Evolutionary conservation across 1,140 invertebrate genomes (phyloP), one percentile per base, ranked within the genome.

Genomic region (Bombus confusus): DNA sequence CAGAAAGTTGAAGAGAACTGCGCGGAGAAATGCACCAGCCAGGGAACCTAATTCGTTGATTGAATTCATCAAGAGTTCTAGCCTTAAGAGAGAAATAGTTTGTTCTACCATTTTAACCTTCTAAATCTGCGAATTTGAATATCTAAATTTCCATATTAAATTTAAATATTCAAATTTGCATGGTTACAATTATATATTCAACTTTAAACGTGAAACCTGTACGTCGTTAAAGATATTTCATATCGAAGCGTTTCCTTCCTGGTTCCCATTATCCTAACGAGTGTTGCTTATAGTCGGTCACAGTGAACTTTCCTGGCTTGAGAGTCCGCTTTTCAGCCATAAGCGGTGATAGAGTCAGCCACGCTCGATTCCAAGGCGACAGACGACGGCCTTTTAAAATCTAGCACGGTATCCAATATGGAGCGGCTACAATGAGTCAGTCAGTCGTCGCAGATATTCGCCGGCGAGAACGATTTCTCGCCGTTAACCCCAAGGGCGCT

Each of bases 401-500:
- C 80, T 86, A 83, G 85, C 80, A 83, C 85, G 76, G 43, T 77
- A 69, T 83, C 85, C 80, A 68, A 83, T 86, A 86, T 77, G 85
- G 85, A 86, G 76, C 85, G 62, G 64, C 31, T 41, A 71, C 85
- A 83, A 83, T 86, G 85, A 86, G 47, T 86, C 85, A 86, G 43
- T 83, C 78, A 83, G 77, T 13, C 47, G 57, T 15, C 43, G 78
- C 69, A 43, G 37, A 73, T 69, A 73, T 66, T 62, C 57, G 68
- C 68, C 83, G 69, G 66, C 62, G 62, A 85, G 69, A 85, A 80
- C 83, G 83, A 73, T 85, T 81, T 85, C 78, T 81, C 84, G 84
- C 28, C 64, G 74, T 84, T 69, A 69, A 71, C 64, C 25, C 59
- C 77, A 85, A 85, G 83, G 78, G 84, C 84, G 69, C 25, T 31